A percentile compares a stretch with the other conserved stretches of the same genome.
Conservation (phyloP, 64 coral and sea anemone genomes). For the Acropora yongei region DNA sequence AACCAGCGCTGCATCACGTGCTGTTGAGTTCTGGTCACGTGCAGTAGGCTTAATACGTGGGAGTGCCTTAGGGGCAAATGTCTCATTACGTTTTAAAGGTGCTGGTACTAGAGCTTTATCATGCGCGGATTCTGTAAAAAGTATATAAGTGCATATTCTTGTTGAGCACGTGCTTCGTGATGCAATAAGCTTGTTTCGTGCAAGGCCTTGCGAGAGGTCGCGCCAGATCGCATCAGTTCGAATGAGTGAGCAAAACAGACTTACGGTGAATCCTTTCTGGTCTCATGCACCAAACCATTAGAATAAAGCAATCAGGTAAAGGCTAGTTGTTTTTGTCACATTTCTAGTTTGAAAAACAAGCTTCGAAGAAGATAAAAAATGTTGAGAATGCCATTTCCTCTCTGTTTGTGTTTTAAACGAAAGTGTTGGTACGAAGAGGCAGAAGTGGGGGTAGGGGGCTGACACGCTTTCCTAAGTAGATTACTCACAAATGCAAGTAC, state of each 20-base stretch:
- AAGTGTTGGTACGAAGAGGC: too few relatives aligned
- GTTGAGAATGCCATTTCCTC: too few relatives aligned
- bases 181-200: neutral
- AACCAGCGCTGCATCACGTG: neutral
- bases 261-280: neutral
- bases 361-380: too few relatives aligned
- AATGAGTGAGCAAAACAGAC: neutral
- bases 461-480: too few relatives aligned
- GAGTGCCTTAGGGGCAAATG: neutral
- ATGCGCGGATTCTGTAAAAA: neutral
- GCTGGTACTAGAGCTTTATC: constrained; percentile 27
- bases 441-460: too few relatives aligned
- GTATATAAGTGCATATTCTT: neutral
- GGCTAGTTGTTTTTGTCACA: too few relatives aligned
- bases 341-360: too few relatives aligned
- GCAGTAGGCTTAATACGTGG: neutral
- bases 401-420: too few relatives aligned
- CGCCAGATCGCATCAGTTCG: neutral
- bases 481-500: too few relatives aligned
- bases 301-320: neutral
- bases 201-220: neutral
- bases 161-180: neutral
- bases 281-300: constrained; percentile 7
- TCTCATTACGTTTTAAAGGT: constrained; percentile 17
- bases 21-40: neutral